Base-by-base conservation (phyloP, 1,140 invertebrate genomes). In the Brachionus manjavacas region DNA sequence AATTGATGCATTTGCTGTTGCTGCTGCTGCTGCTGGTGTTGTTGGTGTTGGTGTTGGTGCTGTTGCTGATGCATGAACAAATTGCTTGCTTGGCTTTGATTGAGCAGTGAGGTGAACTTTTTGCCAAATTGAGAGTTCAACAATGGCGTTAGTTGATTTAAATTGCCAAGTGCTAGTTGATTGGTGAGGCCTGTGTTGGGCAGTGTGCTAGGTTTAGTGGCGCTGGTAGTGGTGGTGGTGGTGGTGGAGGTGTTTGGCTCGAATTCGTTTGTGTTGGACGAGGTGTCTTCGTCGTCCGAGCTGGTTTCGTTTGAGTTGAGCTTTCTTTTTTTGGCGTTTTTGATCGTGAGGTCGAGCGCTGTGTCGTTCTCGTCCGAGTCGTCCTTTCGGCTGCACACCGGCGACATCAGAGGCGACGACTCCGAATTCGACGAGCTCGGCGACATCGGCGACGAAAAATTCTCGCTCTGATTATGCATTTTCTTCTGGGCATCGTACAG, bases 241-340 rank as follows among this genome's bases (percentile, higher is more conserved):
- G n/a, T n/a, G n/a, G n/a, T n/a, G n/a, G n/a, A n/a, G n/a, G n/a
- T n/a, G n/a, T n/a, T n/a, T n/a, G n/a, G 25, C 52, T 60, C 52
- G 16, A 23, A 60, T 41, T 41, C 68, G 68, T 60, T 25, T 0
- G 16, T 20, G 16, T 55, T 55, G 7, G 52, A 55, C 52, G 52
- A 55, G n/a, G 35, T 20, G 41, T 76, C 72, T 20, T 76, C 72
- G 9, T 76, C 72, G 43, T 76, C 72, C 0, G 72, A 76, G 20
- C 72, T 76, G 2, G 39, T 35, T 2, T 49, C 72, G 25, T 76
- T 49, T n/a, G 39, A 46, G 31, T 76, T 35, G 14, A 76, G 46
- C 11, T 76, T 76, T 20, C 72, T 4, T 76, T 76, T 76, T 76
- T 76, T 76, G 20, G 72, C 20, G 11, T 76, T 76, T 76, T 76